Percentiles rank a stretch among this genome's conserved stretches.
Evolutionary conservation across 1,140 invertebrate genomes (phyloP).

Genomic region (Coelopa frigida): DNA sequence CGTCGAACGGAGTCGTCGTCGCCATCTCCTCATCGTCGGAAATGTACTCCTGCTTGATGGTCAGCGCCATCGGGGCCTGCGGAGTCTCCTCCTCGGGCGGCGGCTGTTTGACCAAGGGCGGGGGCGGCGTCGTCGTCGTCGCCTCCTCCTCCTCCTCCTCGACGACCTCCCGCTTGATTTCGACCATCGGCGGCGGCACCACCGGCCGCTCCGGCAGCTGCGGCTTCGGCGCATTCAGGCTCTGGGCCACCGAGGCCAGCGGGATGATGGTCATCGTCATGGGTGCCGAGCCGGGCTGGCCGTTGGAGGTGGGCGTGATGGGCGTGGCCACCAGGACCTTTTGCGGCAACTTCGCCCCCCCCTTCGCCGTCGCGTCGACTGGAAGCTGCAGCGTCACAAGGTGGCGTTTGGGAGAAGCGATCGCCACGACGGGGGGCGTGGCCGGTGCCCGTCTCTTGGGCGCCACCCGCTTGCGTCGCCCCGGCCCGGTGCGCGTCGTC

Average conservation of each 20-base stretch:
- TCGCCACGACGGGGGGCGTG: too few relatives aligned
- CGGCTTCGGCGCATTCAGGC: neutral
- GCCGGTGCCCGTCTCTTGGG: too few relatives aligned
- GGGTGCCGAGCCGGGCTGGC: conserved; percentile 17
- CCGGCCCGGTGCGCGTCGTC: neutral
- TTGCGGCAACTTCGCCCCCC: conserved; percentile 26
- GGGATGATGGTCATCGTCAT: conserved; percentile 42
- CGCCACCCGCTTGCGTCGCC: too few relatives aligned
- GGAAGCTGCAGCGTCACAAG: conserved; percentile 21
- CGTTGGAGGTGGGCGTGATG: conserved; percentile 20
- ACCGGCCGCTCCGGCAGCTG: neutral
- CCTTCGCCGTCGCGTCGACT: conserved; percentile 19
- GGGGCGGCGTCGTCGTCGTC: conserved; percentile 18
- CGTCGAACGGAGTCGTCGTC: too few relatives aligned
- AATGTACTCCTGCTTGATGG: conserved; percentile 14
- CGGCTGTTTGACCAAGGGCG: conserved; percentile 29
- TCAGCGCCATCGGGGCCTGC: neutral
- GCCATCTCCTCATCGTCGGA: conserved; percentile 8
- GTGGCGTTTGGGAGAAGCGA: too few relatives aligned
- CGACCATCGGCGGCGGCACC: conserved; percentile 30
- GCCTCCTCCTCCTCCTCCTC: conserved; percentile 22
- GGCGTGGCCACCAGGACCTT: conserved; percentile 39
- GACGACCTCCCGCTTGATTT: conserved; percentile 37
- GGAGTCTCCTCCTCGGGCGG: conserved; percentile 8
- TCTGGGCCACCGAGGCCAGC: conserved; percentile 29